Base-by-base conservation (phyloP, 2,888 invertebrate species). In the Eumacrocentrus americanus region DNA sequence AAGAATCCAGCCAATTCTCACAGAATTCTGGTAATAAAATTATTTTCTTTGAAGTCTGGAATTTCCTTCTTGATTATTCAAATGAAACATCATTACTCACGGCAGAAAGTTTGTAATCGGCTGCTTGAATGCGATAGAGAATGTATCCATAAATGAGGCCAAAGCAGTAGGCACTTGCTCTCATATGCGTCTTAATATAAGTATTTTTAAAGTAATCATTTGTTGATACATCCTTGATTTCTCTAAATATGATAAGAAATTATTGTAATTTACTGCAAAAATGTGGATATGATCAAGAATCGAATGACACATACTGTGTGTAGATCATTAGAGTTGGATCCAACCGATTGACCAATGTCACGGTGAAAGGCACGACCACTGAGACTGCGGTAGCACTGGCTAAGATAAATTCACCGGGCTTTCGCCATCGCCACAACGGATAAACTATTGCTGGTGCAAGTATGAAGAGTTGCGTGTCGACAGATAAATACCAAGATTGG, bases 121-220 rank as follows among this genome's bases (percentile, higher is more conserved):
- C 83, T 22, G 83, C 81, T 77, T 90, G 88, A 60, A 90, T 83
- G 63, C 84, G 81, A 77, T 90, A 87, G 3, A 89, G 81, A 14
- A 89, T 72, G 68, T 87, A 89, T 25, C 89, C 90, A 11, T 86
- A 86, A 11, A 88, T 67, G 48, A 91, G 75, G 3, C 90, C 91
- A 72, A 89, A 83, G 61, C 87, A 85, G 71, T 90, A 90, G 0
- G 88, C 85, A n/a, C 85, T 85, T 67, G 89, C 87, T 72, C 89
- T 85, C 88, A 90, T 89, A 67, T 90, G 90, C 0, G 90, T 90
- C 75, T 89, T 90, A n/a, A 89, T 87, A 67, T 90, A 90, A 0
- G 84, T 85, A 58, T 83, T 84, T 40, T 83, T 83, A 71, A 89
- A 91, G 70, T 88, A 90, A 53, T 78, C 79, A 70, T 90, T 90